Conservation (phyloP, 2,113 vertebrate species). For the Gambusia holbrooki region DNA sequence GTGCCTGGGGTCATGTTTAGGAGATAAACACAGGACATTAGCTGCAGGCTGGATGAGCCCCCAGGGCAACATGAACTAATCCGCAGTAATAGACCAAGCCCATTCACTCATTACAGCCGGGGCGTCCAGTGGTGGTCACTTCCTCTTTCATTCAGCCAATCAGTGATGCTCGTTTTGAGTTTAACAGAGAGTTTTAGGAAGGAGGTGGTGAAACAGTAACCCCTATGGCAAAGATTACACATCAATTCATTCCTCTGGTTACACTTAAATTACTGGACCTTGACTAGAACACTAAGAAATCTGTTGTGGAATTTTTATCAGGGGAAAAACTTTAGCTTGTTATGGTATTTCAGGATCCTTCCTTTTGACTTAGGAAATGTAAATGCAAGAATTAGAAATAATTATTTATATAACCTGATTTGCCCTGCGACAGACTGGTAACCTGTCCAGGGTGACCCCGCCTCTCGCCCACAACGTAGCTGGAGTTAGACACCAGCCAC, state of each 20-base stretch:
- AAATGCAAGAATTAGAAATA: neutral
- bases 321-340: neutral
- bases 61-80: constrained; percentile 53
- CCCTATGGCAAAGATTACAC: neutral
- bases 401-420: neutral
- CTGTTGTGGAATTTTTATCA: neutral
- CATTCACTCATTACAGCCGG: constrained; percentile 36
- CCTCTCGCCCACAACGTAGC: too few relatives aligned
- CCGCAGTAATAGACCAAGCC: constrained; percentile 44
- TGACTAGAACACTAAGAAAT: neutral
- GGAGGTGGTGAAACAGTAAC: neutral
- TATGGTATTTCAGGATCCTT: neutral
- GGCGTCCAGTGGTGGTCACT: constrained; percentile 23
- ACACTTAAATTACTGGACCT: neutral
- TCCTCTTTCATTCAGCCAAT: neutral
- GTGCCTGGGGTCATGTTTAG: constrained; percentile 33
- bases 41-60: constrained; percentile 57
- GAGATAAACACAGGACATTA: constrained; percentile 64
- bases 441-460: too few relatives aligned
- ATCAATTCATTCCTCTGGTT: neutral
- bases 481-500: too few relatives aligned
- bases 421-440: too few relatives aligned
- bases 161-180: neutral
- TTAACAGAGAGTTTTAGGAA: neutral
- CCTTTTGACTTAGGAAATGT: neutral